These are phyloP conservation scores for Chrosomus eos DNA, from an alignment of 2,797 vertebrate species.

Conservation along the genomic window DNA sequence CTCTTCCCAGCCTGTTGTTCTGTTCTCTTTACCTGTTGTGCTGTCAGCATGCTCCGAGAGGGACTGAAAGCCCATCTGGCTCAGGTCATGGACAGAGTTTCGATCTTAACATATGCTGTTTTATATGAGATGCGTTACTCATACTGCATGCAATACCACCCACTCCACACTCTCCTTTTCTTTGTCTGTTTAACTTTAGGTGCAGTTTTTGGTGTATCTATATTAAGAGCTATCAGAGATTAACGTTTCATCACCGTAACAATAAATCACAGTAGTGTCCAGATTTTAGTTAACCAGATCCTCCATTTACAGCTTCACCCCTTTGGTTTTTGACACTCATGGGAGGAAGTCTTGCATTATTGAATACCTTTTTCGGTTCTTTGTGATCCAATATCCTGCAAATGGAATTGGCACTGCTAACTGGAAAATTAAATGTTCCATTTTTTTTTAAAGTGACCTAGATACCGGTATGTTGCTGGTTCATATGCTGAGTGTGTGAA, in stretches of 20 bases:
- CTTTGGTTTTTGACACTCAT: constrained; percentile 14
- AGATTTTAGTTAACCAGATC: constrained; percentile 25
- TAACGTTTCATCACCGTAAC: constrained; percentile 21
- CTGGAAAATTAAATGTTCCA: constrained; percentile 44
- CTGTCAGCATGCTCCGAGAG: constrained; percentile 13
- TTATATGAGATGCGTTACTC: background rate
- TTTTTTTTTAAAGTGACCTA: constrained; percentile 54
- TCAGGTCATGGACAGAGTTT: constrained; percentile 25
- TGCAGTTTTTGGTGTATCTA: constrained; percentile 5
- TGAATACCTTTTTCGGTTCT: constrained; percentile 39
- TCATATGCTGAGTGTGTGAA: background rate
- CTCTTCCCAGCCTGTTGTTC: constrained; percentile 23
- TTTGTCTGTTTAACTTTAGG: background rate
- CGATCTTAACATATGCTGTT: constrained; percentile 22
- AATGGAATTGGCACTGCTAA: constrained; percentile 33
- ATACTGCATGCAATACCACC: background rate
- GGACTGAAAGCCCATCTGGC: background rate
- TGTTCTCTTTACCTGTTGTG: constrained; percentile 33
- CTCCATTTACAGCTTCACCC: constrained; percentile 16
- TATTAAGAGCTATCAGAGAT: constrained; percentile 20
- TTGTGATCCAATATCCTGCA: constrained; percentile 52
- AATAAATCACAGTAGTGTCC: constrained; percentile 44
- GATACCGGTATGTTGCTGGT: constrained; percentile 40
- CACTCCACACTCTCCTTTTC: constrained; percentile 1
- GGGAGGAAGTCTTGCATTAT: constrained; percentile 49